Percentiles rank a stretch among this genome's conserved stretches.
phyloP scores from a whole-genome alignment of 2,888 invertebrate genomes.

The Allolobophora icterica region DNA sequence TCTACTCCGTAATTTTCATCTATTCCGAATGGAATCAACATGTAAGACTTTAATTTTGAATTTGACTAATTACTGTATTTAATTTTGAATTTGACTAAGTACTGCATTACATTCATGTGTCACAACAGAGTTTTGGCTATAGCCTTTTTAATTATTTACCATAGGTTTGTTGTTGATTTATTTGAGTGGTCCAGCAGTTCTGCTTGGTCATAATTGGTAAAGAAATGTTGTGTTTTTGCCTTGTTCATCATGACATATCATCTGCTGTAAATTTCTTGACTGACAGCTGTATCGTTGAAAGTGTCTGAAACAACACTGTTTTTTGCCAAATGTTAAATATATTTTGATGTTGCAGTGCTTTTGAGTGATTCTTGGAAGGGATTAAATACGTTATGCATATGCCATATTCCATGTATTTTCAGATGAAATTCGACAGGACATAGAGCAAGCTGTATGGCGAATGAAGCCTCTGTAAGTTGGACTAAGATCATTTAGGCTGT shows the following conservation, averaged over 20 bases:
- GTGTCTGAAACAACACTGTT: neutral
- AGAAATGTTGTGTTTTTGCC: neutral
- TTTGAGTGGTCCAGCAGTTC: neutral
- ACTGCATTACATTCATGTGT: neutral
- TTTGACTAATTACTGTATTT: slow-evolving; percentile 12
- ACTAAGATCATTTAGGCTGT: neutral
- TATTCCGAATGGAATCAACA: slow-evolving; percentile 96
- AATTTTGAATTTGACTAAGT: neutral
- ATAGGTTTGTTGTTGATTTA: neutral
- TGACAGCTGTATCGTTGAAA: neutral
- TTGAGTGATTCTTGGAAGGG: neutral
- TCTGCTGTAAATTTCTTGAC: neutral
- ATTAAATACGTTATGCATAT: neutral
- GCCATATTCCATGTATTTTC: slow-evolving; percentile 47
- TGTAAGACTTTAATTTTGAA: slow-evolving; percentile 72
- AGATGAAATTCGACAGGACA: slow-evolving; percentile 98
- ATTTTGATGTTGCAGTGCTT: neutral
- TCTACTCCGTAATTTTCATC: slow-evolving; percentile 91
- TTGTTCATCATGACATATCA: neutral
- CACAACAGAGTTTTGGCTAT: neutral
- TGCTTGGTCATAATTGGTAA: neutral
- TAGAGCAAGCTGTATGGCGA: slow-evolving; percentile 93
- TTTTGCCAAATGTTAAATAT: neutral
- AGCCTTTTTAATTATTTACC: neutral
- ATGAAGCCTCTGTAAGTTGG: slow-evolving; percentile 85